Conservation (phyloP, 1,140 invertebrate genomes). For the Samia ricini region DNA sequence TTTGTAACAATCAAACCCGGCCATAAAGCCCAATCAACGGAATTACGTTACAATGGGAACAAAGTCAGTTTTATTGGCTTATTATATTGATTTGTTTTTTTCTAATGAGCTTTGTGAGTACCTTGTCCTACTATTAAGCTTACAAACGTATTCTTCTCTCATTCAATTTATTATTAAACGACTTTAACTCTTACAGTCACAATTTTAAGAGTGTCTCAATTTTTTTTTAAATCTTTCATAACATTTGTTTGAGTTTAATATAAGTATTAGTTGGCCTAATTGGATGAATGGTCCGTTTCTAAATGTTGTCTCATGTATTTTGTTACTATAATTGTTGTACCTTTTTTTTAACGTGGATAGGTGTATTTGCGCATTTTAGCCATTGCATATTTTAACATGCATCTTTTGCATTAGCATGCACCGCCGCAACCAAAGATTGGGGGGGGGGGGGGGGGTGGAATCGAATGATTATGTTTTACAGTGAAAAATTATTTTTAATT, state of each 20-base stretch:
- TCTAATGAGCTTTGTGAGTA: conserved; percentile 58
- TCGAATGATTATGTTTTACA: too few relatives aligned
- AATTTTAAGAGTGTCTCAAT: conserved; percentile 9
- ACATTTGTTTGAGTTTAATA: conserved; percentile 25
- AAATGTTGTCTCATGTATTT: conserved; percentile 22
- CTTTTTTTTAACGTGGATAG: background rate
- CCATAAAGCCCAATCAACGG: conserved; percentile 57
- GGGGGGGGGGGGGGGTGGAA: too few relatives aligned
- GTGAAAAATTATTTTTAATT: too few relatives aligned
- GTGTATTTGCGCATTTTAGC: too few relatives aligned
- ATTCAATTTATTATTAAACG: background rate
- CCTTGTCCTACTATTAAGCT: conserved; percentile 40
- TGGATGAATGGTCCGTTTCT: conserved; percentile 34
- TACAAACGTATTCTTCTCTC: conserved; percentile 12
- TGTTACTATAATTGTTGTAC: background rate
- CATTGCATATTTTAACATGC: too few relatives aligned
- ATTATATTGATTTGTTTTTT: conserved; percentile 73
- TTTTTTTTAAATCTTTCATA: conserved; percentile 4
- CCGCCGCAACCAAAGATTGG: too few relatives aligned
- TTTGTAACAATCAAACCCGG: conserved; percentile 64
- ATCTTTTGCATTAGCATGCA: too few relatives aligned
- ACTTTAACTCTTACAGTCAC: conserved; percentile 20
- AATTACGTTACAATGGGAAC: conserved; percentile 62
- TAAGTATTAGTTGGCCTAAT: conserved; percentile 48
- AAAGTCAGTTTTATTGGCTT: conserved; percentile 61